phyloP scores from a whole-genome alignment of 1,140 invertebrate species.

The Pseudomyrmex flavicornis region DNA sequence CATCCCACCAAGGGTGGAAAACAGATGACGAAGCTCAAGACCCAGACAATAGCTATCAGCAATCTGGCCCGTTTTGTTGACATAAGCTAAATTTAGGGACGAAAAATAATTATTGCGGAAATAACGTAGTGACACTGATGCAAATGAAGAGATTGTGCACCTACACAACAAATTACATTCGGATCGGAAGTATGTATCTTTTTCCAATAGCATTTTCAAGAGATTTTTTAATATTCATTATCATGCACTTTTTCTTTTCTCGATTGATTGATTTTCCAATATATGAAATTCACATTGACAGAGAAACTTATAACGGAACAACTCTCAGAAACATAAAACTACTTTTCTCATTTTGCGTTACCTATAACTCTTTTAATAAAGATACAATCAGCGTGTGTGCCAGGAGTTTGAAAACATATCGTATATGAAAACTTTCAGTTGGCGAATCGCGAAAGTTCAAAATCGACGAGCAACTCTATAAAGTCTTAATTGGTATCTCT shows the following conservation, averaged over 20 bases:
- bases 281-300: background rate
- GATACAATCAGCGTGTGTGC: too few species aligned
- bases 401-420: too few species aligned
- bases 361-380: too few species aligned
- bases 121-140: background rate
- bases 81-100: conserved; percentile 89
- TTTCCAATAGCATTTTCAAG: too few species aligned
- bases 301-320: background rate
- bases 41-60: conserved; percentile 96
- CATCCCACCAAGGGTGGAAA: conserved; percentile 98
- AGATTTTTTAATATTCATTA: background rate
- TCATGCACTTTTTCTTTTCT: background rate
- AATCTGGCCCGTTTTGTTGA: conserved; percentile 94
- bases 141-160: background rate
- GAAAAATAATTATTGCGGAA: conserved; percentile 4
- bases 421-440: too few species aligned
- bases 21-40: conserved; percentile 97
- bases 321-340: background rate
- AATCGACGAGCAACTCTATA: too few species aligned
- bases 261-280: background rate
- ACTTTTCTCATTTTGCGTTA: background rate
- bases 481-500: too few species aligned
- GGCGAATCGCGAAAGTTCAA: too few species aligned
- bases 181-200: background rate
- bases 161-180: background rate